Evolutionary conservation across 53 echinoderm and acorn worm genomes (phyloP).

Genomic region (Antedon mediterranea): DNA sequence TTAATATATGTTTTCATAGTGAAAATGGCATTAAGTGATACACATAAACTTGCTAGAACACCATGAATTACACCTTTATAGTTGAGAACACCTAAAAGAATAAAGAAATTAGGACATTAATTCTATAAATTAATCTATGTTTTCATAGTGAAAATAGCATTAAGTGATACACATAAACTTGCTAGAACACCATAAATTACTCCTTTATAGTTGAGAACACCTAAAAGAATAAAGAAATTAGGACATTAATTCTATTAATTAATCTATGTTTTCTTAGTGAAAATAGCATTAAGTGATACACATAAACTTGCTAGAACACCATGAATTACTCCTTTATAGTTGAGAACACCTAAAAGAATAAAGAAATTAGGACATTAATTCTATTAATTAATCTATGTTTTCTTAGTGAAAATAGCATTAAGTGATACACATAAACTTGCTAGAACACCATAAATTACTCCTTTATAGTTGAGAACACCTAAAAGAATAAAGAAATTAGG

Average conservation of each 20-base stretch:
- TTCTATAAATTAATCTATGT: too few relatives aligned
- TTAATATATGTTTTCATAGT: slow-evolving; percentile 86
- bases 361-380: too few relatives aligned
- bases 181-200: slow-evolving; percentile 74
- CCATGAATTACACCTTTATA: slow-evolving; percentile 74
- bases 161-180: slow-evolving; percentile 81
- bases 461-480: slow-evolving; percentile 75
- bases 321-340: slow-evolving; percentile 59
- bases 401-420: slow-evolving; percentile 86
- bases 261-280: slow-evolving; percentile 91
- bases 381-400: too few relatives aligned
- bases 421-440: slow-evolving; percentile 88
- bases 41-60: slow-evolving; percentile 74
- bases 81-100: slow-evolving; percentile 77
- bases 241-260: too few relatives aligned
- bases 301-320: slow-evolving; percentile 82
- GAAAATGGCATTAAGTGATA: slow-evolving; percentile 73
- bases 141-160: slow-evolving; percentile 85
- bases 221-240: too few relatives aligned
- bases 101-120: too few relatives aligned
- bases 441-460: slow-evolving; percentile 66
- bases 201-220: slow-evolving; percentile 67
- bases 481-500: too few relatives aligned
- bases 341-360: slow-evolving; percentile 86
- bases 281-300: slow-evolving; percentile 77